Base-by-base conservation (phyloP, 1,140 invertebrate genomes). In the Sipha flava region DNA sequence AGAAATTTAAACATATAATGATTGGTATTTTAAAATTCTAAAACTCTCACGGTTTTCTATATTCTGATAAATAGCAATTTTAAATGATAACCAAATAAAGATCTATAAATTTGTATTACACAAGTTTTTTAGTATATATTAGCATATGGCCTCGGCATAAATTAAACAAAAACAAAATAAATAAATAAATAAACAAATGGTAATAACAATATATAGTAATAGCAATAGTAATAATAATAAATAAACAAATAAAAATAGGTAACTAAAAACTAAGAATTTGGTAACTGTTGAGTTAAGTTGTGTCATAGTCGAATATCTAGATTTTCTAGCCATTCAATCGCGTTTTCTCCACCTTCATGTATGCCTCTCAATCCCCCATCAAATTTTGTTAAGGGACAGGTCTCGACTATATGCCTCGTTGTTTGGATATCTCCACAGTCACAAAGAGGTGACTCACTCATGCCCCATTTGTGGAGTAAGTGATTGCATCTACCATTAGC, bases 391-490 rank as follows among this genome's bases (percentile, higher is more conserved):
- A 49, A 49, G 31, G 72, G 72, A 34, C 72, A 75, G 3, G 43
- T 34, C 49, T 45, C 40, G 1, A 75, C 72, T 49, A 75, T 75
- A 75, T 52, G 45, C 23, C 14, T 45, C 16, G 47, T 75, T 52
- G 43, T 45, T 57, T 75, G 72, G 43, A 49, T 52, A 49, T 45
- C 72, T 37, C 72, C 72, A 75, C 72, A 75, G 34, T 31, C 47
- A 75, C 72, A 75, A 49, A 52, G 31, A 47, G 70, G n/a, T 49
- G 23, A 49, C 47, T 75, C 70, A 47, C 29, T n/a, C 29, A 47
- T 75, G 70, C 70, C 45, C 70, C 70, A 75, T 49, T 57, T 57
- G 5, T 57, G 54, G 21, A 57, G 7, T 57, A 57, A 29, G 23
- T 57, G 23, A 57, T 57, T 49, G 18, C 70, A 75, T 52, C 47